These are phyloP conservation scores for Notolepis coatsorum DNA, from an alignment of 2,797 vertebrate genomes.

Conservation along the genomic window DNA sequence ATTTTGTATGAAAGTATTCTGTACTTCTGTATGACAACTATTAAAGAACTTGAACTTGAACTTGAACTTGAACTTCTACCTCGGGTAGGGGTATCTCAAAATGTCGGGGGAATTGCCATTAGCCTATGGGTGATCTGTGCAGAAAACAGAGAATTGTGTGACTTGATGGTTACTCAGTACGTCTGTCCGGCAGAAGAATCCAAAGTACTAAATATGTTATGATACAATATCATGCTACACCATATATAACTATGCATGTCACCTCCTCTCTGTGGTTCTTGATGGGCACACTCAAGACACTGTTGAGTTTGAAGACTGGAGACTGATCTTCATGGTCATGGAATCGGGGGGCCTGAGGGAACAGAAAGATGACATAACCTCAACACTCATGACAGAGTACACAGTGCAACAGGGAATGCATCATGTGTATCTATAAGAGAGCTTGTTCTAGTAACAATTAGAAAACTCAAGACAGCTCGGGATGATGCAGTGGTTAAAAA, in stretches of 20 bases:
- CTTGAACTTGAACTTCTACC: too few relatives aligned
- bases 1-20: too few relatives aligned
- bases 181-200: not conserved
- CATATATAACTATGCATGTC: slow-evolving; percentile 25
- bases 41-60: too few relatives aligned
- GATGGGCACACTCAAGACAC: slow-evolving; percentile 61
- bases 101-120: too few relatives aligned
- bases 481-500: too few relatives aligned
- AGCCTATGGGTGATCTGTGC: too few relatives aligned
- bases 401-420: too few relatives aligned
- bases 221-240: not conserved
- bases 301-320: slow-evolving; percentile 36
- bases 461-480: too few relatives aligned
- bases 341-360: slow-evolving; percentile 49
- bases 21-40: too few relatives aligned
- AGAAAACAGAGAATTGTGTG: not conserved
- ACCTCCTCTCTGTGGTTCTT: slow-evolving; percentile 90
- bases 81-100: too few relatives aligned
- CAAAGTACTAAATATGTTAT: not conserved
- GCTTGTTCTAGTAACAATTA: too few relatives aligned
- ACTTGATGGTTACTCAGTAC: not conserved
- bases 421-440: too few relatives aligned
- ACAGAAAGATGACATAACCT: not conserved
- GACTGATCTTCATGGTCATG: slow-evolving; percentile 10
- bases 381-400: not conserved